Conservation (phyloP, 2,888 invertebrate genomes). For the Hyalella azteca region DNA sequence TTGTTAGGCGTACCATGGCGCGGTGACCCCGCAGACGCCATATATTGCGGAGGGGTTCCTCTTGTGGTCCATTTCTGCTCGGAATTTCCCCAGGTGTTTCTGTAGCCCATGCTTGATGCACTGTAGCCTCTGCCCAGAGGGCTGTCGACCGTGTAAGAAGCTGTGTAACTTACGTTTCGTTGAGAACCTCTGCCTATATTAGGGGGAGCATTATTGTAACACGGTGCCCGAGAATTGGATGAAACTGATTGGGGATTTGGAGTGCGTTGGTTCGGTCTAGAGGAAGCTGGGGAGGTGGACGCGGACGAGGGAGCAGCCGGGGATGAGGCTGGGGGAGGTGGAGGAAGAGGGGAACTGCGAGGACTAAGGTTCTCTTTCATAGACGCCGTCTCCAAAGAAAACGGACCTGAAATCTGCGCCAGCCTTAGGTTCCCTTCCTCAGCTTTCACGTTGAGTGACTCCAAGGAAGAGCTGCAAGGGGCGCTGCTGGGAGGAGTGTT, state of each 20-base stretch:
- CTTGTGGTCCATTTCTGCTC: constrained; percentile 52
- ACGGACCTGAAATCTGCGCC: constrained; percentile 23
- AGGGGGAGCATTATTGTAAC: constrained; percentile 16
- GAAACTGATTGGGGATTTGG: constrained; percentile 37
- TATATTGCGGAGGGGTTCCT: constrained; percentile 57
- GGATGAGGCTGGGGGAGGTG: constrained; percentile 51
- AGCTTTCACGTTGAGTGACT: constrained; percentile 30
- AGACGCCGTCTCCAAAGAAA: constrained; percentile 8
- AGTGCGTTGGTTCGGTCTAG: constrained; percentile 7
- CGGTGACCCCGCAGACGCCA: constrained; percentile 41
- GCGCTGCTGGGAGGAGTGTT: constrained; percentile 52
- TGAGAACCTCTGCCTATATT: constrained; percentile 35
- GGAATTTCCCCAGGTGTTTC: constrained; percentile 43
- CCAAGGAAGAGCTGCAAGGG: constrained; percentile 11
- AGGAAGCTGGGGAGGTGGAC: constrained; percentile 35
- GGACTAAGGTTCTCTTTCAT: constrained; percentile 42
- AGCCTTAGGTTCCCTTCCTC: constrained; percentile 21
- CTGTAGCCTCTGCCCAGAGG: constrained; percentile 35
- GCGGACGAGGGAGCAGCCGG: constrained; percentile 54
- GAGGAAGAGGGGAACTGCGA: constrained; percentile 52
- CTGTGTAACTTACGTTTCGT: background rate
- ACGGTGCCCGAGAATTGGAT: constrained; percentile 36
- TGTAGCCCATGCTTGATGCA: background rate
- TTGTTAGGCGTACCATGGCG: constrained; percentile 42
- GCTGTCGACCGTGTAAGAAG: constrained; percentile 24